phyloP scores from a whole-genome alignment of 2,888 invertebrate species.

The Dynastes hyllus region DNA sequence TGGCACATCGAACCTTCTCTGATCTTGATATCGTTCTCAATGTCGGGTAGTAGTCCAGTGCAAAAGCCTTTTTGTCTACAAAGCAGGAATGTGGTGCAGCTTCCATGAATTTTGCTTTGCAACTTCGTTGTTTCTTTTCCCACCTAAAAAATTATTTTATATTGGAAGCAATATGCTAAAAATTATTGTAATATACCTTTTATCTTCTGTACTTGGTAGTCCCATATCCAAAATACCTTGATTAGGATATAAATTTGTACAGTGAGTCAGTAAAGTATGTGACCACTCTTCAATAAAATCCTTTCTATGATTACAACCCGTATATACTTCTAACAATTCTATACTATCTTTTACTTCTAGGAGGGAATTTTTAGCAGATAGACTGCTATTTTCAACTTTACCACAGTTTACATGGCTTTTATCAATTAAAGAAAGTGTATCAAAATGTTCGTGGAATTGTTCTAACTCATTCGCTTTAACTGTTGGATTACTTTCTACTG shows the following conservation, averaged over 20 bases:
- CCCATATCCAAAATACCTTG: constrained; percentile 58
- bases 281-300: constrained; percentile 51
- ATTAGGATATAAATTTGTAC: constrained; percentile 19
- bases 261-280: constrained; percentile 45
- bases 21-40: constrained; percentile 81
- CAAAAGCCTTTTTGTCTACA: constrained; percentile 74
- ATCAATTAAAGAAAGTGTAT: constrained; percentile 62
- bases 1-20: constrained; percentile 77
- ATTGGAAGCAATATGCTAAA: constrained; percentile 62
- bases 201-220: constrained; percentile 60
- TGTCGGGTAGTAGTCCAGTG: constrained; percentile 81
- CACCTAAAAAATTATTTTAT: constrained; percentile 68
- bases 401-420: not conserved
- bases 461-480: constrained; percentile 19
- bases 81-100: constrained; percentile 72
- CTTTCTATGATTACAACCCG: constrained; percentile 38
- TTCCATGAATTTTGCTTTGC: constrained; percentile 71
- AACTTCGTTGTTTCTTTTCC: constrained; percentile 67
- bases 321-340: constrained; percentile 55
- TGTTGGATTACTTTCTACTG: not conserved
- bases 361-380: constrained; percentile 61
- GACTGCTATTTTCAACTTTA: constrained; percentile 57
- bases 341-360: constrained; percentile 67
- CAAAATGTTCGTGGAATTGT: constrained; percentile 57
- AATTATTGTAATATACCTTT: constrained; percentile 60